Conservation (phyloP, 2,113 vertebrate species). For the Platichthys flesus region DNA sequence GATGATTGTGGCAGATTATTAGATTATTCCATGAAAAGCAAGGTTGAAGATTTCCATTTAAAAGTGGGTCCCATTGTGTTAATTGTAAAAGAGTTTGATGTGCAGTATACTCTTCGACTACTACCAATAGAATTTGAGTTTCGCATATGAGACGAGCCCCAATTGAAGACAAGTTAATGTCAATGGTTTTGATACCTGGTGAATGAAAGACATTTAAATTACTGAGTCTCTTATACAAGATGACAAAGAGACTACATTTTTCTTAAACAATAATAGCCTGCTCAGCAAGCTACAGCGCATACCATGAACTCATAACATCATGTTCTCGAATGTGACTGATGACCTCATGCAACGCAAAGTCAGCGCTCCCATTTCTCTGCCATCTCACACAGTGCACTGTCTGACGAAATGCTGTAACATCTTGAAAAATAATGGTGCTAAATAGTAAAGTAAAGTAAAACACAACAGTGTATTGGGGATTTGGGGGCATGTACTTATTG, state of each 20-base stretch:
- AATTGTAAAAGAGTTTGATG: neutral
- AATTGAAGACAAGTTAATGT: too few relatives aligned
- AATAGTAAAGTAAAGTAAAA: neutral
- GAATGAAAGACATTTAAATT: neutral
- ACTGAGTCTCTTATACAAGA: neutral
- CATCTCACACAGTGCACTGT: neutral
- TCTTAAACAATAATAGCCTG: neutral
- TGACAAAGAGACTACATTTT: neutral
- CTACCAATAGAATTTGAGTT: neutral
- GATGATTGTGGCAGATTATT: conserved; percentile 1
- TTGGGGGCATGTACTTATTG: neutral
- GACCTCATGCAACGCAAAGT: conserved; percentile 33
- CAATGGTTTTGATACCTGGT: neutral
- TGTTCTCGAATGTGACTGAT: conserved; percentile 34
- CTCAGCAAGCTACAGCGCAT: conserved; percentile 11
- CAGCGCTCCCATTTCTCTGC: conserved; percentile 4
- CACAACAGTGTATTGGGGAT: too few relatives aligned
- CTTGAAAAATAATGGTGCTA: neutral
- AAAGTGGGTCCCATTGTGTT: neutral
- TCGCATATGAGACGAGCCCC: neutral
- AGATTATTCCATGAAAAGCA: conserved; percentile 6
- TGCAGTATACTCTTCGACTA: neutral
- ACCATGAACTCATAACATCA: conserved; percentile 24
- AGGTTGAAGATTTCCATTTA: neutral
- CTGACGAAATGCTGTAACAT: neutral